phyloP scores from a whole-genome alignment of 2,797 vertebrate species.

The Esox lucius region DNA sequence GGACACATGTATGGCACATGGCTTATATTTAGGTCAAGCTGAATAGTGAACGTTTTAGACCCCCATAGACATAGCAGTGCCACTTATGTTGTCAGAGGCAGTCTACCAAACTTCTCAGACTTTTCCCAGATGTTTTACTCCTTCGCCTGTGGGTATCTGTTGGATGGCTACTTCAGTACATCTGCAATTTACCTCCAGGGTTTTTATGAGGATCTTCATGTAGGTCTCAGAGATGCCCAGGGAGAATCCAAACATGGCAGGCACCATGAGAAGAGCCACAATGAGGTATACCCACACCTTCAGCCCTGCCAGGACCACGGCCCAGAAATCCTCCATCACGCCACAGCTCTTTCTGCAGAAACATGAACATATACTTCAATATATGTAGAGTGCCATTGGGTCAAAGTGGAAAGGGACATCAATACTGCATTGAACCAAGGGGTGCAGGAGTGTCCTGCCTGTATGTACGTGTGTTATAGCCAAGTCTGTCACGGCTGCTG shows the following conservation, averaged over 20 bases:
- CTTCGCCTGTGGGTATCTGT: background rate
- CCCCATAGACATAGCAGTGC: background rate
- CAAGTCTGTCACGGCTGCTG: background rate
- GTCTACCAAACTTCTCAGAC: background rate
- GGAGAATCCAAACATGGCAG: constrained; percentile 88
- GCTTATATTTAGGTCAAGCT: background rate
- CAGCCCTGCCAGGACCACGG: constrained; percentile 57
- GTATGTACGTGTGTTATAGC: background rate
- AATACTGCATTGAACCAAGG: background rate
- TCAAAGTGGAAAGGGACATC: background rate
- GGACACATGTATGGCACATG: background rate
- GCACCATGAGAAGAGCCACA: constrained; percentile 83
- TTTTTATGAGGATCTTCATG: constrained; percentile 87
- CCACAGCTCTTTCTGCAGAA: constrained; percentile 16
- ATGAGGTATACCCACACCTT: constrained; percentile 78
- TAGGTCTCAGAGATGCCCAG: constrained; percentile 90
- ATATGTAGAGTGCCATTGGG: background rate
- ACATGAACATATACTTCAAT: background rate
- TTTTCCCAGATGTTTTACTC: background rate
- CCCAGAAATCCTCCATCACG: constrained; percentile 79
- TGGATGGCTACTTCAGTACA: constrained; percentile 7
- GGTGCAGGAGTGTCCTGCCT: background rate
- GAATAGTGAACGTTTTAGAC: background rate
- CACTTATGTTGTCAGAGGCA: background rate
- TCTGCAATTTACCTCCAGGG: constrained; percentile 79